Evolutionary conservation across 30 jellyfish, hydroid and myxozoan genomes (phyloP).

Genomic region (Catostylus mosaicus): DNA sequence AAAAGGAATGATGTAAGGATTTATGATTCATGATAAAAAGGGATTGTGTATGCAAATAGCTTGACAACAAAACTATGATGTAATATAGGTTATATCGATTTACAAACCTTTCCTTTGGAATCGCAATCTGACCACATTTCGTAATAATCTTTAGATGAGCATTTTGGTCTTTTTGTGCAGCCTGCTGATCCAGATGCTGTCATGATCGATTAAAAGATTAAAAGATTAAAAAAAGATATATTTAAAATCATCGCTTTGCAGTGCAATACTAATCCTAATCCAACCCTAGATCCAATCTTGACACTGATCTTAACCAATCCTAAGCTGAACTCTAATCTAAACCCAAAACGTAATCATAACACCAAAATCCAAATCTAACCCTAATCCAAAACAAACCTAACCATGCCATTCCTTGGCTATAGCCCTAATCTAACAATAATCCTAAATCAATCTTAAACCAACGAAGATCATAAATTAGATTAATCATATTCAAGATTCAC

Average conservation of each 20-base stretch:
- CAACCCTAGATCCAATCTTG: not conserved
- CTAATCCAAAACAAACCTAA: no score
- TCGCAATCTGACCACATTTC: slow-evolving; percentile 75
- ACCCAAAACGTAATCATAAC: no score
- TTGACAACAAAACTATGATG: not conserved
- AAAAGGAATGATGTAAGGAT: no score
- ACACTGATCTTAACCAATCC: not conserved
- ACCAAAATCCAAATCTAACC: no score
- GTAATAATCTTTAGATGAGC: slow-evolving; percentile 53
- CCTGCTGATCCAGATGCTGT: slow-evolving; percentile 44
- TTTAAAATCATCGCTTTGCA: no score
- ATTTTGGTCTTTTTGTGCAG: slow-evolving; percentile 36
- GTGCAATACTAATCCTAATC: no score
- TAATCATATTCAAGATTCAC: slow-evolving; percentile 35
- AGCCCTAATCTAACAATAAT: no score
- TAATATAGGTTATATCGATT: not conserved
- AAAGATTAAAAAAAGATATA: no score
- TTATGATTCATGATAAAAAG: no score
- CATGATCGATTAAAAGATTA: not conserved
- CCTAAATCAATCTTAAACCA: not conserved
- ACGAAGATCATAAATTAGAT: not conserved
- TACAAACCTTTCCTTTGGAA: slow-evolving; percentile 37
- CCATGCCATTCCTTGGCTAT: no score
- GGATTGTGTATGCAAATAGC: not conserved
- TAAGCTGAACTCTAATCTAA: not conserved